Evolutionary conservation across 2,797 vertebrate genomes (phyloP).

Genomic region (Hydrocynus forskahlii): DNA sequence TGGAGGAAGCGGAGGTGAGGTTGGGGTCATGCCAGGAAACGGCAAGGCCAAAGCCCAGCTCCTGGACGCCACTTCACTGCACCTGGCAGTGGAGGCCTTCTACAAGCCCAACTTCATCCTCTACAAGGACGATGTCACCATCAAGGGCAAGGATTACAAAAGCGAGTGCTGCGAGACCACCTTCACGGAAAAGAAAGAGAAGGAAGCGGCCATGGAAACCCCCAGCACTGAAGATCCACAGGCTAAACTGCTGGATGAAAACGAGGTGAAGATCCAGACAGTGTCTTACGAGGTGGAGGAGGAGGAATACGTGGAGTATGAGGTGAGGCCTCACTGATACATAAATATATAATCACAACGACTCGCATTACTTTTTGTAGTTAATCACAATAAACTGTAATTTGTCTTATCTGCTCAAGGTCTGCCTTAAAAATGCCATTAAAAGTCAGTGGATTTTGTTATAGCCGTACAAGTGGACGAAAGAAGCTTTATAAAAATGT

Average conservation of each 20-base stretch:
- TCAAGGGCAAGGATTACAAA: slow-evolving; percentile 89
- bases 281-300: slow-evolving; percentile 95
- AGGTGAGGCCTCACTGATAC: slow-evolving; percentile 72
- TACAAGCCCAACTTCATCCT: slow-evolving; percentile 92
- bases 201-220: slow-evolving; percentile 67
- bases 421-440: too few relatives aligned
- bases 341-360: too few relatives aligned
- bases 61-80: slow-evolving; percentile 92
- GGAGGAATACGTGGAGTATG: slow-evolving; percentile 90
- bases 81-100: slow-evolving; percentile 92
- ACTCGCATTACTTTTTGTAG: too few relatives aligned
- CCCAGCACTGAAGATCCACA: slow-evolving; percentile 73
- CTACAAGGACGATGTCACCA: slow-evolving; percentile 85
- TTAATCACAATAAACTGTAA: too few relatives aligned
- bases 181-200: slow-evolving; percentile 88
- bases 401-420: too few relatives aligned
- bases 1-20: slow-evolving; percentile 69
- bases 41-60: slow-evolving; percentile 87
- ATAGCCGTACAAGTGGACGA: too few relatives aligned
- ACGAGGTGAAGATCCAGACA: slow-evolving; percentile 89
- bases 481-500: too few relatives aligned
- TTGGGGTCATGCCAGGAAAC: slow-evolving; percentile 60
- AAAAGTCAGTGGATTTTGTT: too few relatives aligned
- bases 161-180: slow-evolving; percentile 92
- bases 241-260: slow-evolving; percentile 79